Evolutionary conservation across 2,888 invertebrate genomes (phyloP), one percentile per base, ranked within the genome.

Genomic region (Limnephilus auricula): DNA sequence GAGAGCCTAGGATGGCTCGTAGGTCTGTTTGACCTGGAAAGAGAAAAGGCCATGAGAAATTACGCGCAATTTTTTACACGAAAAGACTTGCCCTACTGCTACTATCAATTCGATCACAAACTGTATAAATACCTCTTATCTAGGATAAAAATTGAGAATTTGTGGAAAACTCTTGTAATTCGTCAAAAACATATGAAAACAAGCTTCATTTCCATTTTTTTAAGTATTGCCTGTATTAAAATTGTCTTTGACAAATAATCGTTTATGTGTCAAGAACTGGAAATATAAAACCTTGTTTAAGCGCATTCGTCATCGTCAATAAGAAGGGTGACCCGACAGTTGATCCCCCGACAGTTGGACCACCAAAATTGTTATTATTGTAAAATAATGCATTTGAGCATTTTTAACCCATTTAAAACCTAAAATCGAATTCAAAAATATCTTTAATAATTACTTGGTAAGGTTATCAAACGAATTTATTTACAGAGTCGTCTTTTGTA

Each of bases 151-250:
- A 83, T 65, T 18, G 50, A 31, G 25, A 83, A 83, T 83, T 89
- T 82, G 50, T 30, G 32, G 50, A 90, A 82, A 83, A 82, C 34
- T 15, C 34, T 37, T 25, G 83, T 90, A 90, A 89, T 40, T 90
- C 65, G 82, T 40, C 40, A 91, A 89, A 91, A 91, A 91, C 91
- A 91, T 89, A 91, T 84, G 91, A 91, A 80, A 91, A 89, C 89
- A 91, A 91, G 89, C 91, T 79, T 40, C n/a, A 37, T 86, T 86
- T 45, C 65, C 87, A 88, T 82, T 80, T 82, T 80, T 89, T 88
- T 78, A n/a, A 79, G 34, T 88, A 79, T 32, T 88, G 79, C 78
- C 78, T 13, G 5, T 6, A 65, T 65, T 2, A 65, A 65, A 25
- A 65, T n/a, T 65, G 65, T 65, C 65, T 25, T 65, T 65, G 65